Evolutionary conservation across 2,888 invertebrate genomes (phyloP).

Genomic region (Plagodis dolabraria): DNA sequence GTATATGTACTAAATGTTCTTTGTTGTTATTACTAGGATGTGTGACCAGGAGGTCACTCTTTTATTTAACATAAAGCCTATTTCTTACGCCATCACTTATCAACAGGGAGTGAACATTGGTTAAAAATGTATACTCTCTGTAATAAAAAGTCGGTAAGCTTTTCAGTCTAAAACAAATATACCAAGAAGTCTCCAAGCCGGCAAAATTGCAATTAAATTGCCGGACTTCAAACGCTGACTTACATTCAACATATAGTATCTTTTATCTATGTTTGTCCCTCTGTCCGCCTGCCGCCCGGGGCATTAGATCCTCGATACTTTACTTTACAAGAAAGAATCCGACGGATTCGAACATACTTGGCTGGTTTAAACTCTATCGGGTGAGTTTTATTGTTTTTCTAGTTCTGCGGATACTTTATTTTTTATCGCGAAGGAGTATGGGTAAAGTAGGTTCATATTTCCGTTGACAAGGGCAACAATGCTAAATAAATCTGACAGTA

Average conservation of each 20-base stretch:
- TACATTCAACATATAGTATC: slow-evolving; percentile 6
- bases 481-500: too few relatives aligned
- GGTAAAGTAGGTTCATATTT: not conserved
- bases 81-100: too few relatives aligned
- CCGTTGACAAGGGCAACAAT: too few relatives aligned
- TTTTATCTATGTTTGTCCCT: slow-evolving; percentile 21
- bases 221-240: not conserved
- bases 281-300: slow-evolving; percentile 21
- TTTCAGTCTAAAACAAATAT: too few relatives aligned
- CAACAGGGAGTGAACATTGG: too few relatives aligned
- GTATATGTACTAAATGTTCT: too few relatives aligned
- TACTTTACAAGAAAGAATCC: slow-evolving; percentile 27
- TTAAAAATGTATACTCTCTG: too few relatives aligned
- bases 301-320: slow-evolving; percentile 29
- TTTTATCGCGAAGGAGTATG: not conserved
- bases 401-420: slow-evolving; percentile 10
- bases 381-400: slow-evolving; percentile 25
- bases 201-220: not conserved
- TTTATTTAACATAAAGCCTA: too few relatives aligned
- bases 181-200: too few relatives aligned
- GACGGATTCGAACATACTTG: slow-evolving; percentile 19
- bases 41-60: too few relatives aligned
- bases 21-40: too few relatives aligned
- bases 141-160: too few relatives aligned
- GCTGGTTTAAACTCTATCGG: slow-evolving; percentile 26